A percentile compares a stretch with the other conserved stretches of the same genome.
Conservation (phyloP, 2,888 invertebrate genomes). For the Serripes groenlandicus region DNA sequence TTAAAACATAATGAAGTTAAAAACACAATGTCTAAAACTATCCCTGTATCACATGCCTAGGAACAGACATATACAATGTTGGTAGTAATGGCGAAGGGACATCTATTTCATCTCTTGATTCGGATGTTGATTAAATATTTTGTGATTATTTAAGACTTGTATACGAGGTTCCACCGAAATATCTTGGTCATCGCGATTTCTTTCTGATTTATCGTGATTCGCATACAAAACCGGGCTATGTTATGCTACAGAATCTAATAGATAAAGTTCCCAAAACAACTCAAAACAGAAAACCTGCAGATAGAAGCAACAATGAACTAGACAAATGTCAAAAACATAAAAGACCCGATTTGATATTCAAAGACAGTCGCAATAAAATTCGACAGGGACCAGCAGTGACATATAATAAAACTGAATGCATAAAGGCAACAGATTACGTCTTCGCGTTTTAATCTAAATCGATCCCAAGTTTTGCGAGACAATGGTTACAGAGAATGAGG, state of each 20-base stretch:
- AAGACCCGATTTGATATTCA: background rate
- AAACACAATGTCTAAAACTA: no score
- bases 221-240: background rate
- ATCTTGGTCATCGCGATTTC: background rate
- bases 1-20: no score
- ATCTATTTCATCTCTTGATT: background rate
- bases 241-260: background rate
- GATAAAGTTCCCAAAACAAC: background rate
- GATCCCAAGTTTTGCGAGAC: background rate
- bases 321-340: background rate
- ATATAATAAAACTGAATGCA: background rate
- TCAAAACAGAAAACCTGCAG: background rate
- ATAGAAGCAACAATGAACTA: background rate
- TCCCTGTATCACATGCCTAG: no score
- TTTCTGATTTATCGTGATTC: background rate
- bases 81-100: background rate
- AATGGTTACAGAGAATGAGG: background rate
- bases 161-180: background rate
- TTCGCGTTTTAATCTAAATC: background rate
- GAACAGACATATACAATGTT: no score
- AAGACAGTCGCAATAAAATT: background rate
- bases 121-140: background rate
- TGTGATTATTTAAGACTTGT: background rate
- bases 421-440: background rate
- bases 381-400: background rate